A percentile compares a stretch with the other conserved stretches of the same genome.
Evolutionary conservation across 1,140 invertebrate species (phyloP).

Genomic region (Aphelenchoides avenae): DNA sequence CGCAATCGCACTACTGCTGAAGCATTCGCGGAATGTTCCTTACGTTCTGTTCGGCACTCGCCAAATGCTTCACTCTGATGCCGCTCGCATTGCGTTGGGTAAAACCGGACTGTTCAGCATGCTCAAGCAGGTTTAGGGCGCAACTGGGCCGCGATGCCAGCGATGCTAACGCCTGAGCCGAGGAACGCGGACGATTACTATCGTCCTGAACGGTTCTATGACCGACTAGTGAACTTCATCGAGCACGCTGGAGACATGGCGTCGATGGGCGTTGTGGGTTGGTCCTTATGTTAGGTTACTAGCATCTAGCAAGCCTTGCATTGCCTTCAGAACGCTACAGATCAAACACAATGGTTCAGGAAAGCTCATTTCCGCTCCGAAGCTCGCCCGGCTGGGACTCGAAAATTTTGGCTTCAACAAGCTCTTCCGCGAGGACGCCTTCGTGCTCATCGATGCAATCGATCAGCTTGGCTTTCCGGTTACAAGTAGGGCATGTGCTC

Average conservation of each 20-base stretch:
- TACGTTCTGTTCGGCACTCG: constrained; percentile 5
- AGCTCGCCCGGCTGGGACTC: constrained; percentile 7
- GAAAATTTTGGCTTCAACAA: constrained; percentile 6
- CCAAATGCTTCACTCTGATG: constrained; percentile 7
- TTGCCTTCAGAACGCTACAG: too few relatives aligned
- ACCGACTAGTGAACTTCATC: too few relatives aligned
- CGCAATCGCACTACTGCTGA: too few relatives aligned
- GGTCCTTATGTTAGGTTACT: background rate
- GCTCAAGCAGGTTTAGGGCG: too few relatives aligned
- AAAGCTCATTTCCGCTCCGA: constrained; percentile 4
- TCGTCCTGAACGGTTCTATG: too few relatives aligned
- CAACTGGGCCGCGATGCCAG: too few relatives aligned
- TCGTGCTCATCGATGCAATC: constrained; percentile 6
- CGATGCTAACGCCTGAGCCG: too few relatives aligned
- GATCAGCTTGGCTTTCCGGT: constrained; percentile 10
- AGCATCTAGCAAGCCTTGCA: background rate
- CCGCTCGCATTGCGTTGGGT: background rate
- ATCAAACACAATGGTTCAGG: too few relatives aligned
- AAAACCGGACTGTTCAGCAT: too few relatives aligned
- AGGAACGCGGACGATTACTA: too few relatives aligned
- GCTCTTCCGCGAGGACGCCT: constrained; percentile 6
- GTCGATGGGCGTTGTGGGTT: constrained; percentile 3
- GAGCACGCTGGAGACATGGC: too few relatives aligned
- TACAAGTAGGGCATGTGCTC: background rate
- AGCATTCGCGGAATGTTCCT: too few relatives aligned